phyloP scores from a whole-genome alignment of 2,888 invertebrate species.

The Lucinisca nassula region DNA sequence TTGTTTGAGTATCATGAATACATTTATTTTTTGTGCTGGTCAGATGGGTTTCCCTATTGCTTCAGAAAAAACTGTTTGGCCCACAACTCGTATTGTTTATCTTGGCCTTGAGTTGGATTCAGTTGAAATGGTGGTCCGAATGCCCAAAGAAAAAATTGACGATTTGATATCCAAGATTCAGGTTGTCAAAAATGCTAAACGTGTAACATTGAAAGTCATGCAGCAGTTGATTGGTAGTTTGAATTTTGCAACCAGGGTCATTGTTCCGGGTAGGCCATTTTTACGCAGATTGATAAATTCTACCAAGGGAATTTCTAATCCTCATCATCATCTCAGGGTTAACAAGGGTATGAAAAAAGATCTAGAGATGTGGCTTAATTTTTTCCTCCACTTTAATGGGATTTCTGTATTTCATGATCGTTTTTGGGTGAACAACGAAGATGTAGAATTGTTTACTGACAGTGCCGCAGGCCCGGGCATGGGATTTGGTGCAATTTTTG shows the following conservation, averaged over 20 bases:
- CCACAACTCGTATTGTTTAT: no score
- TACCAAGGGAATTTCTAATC: neutral
- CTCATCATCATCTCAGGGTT: neutral
- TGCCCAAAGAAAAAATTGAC: no score
- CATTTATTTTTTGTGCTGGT: no score
- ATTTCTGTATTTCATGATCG: constrained; percentile 22
- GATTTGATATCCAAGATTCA: neutral
- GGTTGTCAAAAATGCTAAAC: neutral
- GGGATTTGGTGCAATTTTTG: constrained; percentile 32
- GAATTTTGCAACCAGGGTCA: neutral
- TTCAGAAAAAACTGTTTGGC: no score
- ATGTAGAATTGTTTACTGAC: constrained; percentile 23
- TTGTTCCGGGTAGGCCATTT: neutral
- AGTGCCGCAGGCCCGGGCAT: constrained; percentile 8
- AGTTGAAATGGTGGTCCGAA: no score
- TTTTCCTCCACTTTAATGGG: neutral
- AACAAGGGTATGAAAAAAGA: neutral
- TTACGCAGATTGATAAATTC: neutral
- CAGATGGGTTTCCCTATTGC: no score
- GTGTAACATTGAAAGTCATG: neutral
- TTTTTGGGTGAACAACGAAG: constrained; percentile 20
- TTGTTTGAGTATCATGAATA: no score
- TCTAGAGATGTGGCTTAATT: neutral
- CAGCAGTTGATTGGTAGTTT: neutral
- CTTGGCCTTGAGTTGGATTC: no score